These are phyloP conservation scores for Lerista edwardsae DNA, from an alignment of 2,797 vertebrate species.

Conservation along the genomic window DNA sequence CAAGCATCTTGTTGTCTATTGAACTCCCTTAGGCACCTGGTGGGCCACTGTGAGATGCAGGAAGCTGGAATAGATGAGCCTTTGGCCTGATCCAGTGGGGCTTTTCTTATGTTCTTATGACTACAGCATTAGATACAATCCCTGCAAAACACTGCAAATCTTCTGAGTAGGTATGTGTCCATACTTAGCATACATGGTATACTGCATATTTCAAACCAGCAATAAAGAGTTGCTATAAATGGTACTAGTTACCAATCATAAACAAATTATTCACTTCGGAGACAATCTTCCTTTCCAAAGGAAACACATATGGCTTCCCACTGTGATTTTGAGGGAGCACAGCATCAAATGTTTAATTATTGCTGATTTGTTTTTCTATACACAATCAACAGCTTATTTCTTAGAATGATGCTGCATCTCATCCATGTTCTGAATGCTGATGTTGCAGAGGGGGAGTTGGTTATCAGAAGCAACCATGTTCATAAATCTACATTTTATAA, in stretches of 20 bases:
- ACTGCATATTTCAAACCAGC: background rate
- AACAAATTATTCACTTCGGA: constrained; percentile 14
- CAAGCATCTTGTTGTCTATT: too few relatives aligned
- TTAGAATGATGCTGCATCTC: constrained; percentile 42
- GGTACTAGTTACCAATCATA: background rate
- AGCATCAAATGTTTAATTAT: constrained; percentile 62
- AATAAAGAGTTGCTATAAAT: constrained; percentile 30
- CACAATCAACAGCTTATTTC: constrained; percentile 54
- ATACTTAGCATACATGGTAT: background rate
- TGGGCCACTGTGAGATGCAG: too few relatives aligned
- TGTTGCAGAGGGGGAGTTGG: constrained; percentile 15
- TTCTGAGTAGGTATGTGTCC: background rate
- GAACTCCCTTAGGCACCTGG: too few relatives aligned
- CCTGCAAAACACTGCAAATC: background rate
- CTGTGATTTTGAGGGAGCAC: constrained; percentile 52
- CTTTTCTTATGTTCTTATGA: too few relatives aligned
- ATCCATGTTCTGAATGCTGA: constrained; percentile 51
- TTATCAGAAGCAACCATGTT: constrained; percentile 29
- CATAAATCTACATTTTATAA: constrained; percentile 34
- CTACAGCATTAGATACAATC: background rate
- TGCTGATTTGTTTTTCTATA: constrained; percentile 55
- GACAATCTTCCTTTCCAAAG: constrained; percentile 44
- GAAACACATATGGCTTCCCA: constrained; percentile 40
- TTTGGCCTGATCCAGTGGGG: too few relatives aligned
- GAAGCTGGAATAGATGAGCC: too few relatives aligned